Conservation (phyloP, 2,113 vertebrate genomes). For the Aramus guarauna region DNA sequence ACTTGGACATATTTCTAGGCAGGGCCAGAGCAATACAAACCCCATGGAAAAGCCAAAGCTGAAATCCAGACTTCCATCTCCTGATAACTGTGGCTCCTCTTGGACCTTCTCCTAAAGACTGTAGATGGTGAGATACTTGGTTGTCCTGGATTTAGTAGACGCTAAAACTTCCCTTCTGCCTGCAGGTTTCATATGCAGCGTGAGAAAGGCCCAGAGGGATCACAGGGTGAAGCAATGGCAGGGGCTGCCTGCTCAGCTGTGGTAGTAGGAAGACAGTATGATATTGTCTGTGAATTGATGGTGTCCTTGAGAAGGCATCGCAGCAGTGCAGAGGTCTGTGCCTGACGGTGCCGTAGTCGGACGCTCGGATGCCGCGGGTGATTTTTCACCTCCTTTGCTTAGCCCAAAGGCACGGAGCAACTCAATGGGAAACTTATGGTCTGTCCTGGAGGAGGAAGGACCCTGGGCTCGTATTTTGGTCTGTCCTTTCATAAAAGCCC, state of each 20-base stretch:
- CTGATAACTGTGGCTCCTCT: neutral
- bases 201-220: neutral
- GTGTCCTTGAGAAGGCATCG: neutral
- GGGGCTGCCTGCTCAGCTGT: constrained; percentile 42
- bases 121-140: accelerated
- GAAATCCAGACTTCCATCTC: neutral
- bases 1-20: neutral
- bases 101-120: neutral
- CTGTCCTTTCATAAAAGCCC: neutral
- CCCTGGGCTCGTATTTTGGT: accelerated
- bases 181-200: neutral
- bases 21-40: neutral
- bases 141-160: neutral
- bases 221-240: neutral
- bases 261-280: constrained; percentile 1
- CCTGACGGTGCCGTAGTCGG: neutral
- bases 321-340: neutral
- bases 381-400: constrained; percentile 35
- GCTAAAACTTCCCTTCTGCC: neutral
- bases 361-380: neutral
- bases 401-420: neutral
- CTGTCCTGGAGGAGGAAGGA: neutral
- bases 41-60: neutral
- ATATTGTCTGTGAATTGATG: constrained; percentile 40
- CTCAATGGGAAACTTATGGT: neutral